A percentile compares a stretch with the other conserved stretches of the same genome.
phyloP scores from a whole-genome alignment of 2,888 invertebrate genomes.

The Ormyrus nitidulus region DNA sequence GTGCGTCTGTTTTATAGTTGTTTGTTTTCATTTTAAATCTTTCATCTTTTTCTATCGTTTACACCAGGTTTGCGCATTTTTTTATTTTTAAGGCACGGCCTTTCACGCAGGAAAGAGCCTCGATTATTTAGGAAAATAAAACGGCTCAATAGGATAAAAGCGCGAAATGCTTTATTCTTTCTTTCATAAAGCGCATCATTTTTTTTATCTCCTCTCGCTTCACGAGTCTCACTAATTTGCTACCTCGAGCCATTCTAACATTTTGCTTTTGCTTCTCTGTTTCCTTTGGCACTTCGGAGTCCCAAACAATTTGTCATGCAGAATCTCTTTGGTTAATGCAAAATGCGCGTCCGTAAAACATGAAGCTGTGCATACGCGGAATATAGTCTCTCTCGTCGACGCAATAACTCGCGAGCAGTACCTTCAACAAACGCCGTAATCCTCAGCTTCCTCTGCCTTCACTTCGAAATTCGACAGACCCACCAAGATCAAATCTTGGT shows the following conservation, averaged over 20 bases:
- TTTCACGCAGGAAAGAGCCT: slow-evolving; percentile 57
- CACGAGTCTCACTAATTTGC: slow-evolving; percentile 1
- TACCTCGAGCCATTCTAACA: background rate
- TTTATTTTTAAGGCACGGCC: slow-evolving; percentile 55
- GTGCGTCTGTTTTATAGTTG: slow-evolving; percentile 25
- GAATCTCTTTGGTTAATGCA: slow-evolving; percentile 58
- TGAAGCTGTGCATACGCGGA: slow-evolving; percentile 17
- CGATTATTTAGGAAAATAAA: slow-evolving; percentile 50
- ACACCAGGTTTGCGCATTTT: background rate
- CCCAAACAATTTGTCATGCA: slow-evolving; percentile 53
- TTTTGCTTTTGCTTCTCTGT: background rate
- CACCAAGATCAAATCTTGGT: slow-evolving; percentile 44
- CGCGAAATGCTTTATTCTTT: slow-evolving; percentile 44
- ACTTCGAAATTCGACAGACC: background rate
- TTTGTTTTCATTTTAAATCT: background rate
- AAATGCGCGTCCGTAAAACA: slow-evolving; percentile 30
- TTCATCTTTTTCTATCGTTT: slow-evolving; percentile 1
- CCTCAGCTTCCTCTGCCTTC: background rate
- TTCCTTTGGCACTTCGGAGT: slow-evolving; percentile 30
- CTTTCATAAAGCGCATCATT: slow-evolving; percentile 14
- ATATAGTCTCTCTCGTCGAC: background rate
- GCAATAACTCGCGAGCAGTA: slow-evolving; percentile 39
- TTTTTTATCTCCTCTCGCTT: slow-evolving; percentile 19
- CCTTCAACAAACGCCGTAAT: slow-evolving; percentile 17
- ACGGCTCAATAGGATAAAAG: slow-evolving; percentile 55